Evolutionary conservation across 2,797 vertebrate species (phyloP).

Genomic region (Poeciliopsis infans): DNA sequence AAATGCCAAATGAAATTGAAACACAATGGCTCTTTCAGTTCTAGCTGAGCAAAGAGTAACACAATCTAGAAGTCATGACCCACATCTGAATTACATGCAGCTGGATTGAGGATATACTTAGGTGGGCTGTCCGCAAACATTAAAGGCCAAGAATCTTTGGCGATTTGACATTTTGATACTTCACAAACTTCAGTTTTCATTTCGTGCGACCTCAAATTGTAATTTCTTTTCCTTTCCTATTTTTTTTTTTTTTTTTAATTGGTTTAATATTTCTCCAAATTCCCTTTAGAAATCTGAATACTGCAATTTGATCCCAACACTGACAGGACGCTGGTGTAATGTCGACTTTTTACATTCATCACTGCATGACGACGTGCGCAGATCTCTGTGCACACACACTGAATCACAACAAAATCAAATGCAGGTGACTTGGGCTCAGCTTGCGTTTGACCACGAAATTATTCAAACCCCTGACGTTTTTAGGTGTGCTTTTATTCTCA

Average conservation of each 20-base stretch:
- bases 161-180: not conserved
- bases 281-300: not conserved
- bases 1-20: not conserved
- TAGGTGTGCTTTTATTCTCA: not conserved
- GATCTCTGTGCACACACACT: not conserved
- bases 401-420: not conserved
- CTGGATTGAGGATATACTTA: not conserved
- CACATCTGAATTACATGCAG: conserved; percentile 4
- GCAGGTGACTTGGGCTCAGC: not conserved
- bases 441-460: not conserved
- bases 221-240: not conserved
- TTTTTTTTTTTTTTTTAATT: not conserved
- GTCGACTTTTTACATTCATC: not conserved
- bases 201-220: not conserved
- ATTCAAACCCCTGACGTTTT: not conserved
- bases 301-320: not conserved
- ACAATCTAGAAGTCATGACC: conserved; percentile 9
- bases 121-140: not conserved
- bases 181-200: not conserved
- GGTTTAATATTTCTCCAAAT: conserved; percentile 2
- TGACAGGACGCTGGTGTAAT: not conserved
- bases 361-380: not conserved
- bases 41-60: not conserved
- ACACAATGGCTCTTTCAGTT: conserved; percentile 3
- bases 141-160: not conserved